These are phyloP conservation scores for Drusus annulatus DNA, from an alignment of 1,140 invertebrate species.

Conservation along the genomic window DNA sequence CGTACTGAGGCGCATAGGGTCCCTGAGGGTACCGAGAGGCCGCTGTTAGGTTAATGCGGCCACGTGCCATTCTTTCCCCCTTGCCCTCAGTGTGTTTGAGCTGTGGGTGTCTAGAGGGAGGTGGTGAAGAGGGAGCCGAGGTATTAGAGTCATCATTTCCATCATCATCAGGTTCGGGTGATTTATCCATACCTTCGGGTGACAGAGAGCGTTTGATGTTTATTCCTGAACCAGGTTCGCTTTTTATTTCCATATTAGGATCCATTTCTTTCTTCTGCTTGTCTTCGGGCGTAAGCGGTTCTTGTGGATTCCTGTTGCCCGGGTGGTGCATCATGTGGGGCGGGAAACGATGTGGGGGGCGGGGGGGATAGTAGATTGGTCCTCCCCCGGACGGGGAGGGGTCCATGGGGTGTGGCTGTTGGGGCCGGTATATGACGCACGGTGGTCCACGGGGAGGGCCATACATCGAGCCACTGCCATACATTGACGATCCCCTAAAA, in stretches of 20 bases:
- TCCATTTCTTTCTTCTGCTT: slow-evolving; percentile 45
- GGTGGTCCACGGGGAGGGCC: slow-evolving; percentile 54
- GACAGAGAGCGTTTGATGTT: slow-evolving; percentile 47
- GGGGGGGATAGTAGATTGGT: slow-evolving; percentile 61
- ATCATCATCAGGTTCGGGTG: slow-evolving; percentile 65
- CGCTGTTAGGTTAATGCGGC: slow-evolving; percentile 48
- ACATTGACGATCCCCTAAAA: slow-evolving; percentile 66
- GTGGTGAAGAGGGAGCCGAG: slow-evolving; percentile 53
- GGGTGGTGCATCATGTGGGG: slow-evolving; percentile 36
- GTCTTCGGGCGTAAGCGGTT: slow-evolving; percentile 1
- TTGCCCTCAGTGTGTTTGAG: slow-evolving; percentile 66
- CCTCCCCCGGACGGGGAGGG: slow-evolving; percentile 72
- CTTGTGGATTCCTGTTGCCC: neutral
- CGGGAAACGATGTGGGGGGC: slow-evolving; percentile 47
- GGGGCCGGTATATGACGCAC: slow-evolving; percentile 65
- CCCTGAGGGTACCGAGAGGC: slow-evolving; percentile 65
- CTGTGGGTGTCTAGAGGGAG: slow-evolving; percentile 43
- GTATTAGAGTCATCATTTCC: slow-evolving; percentile 59
- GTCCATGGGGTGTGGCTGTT: slow-evolving; percentile 70
- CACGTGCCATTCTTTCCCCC: slow-evolving; percentile 60
- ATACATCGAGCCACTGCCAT: slow-evolving; percentile 51
- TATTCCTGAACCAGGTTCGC: slow-evolving; percentile 17
- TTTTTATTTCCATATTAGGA: slow-evolving; percentile 16
- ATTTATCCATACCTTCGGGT: slow-evolving; percentile 60
- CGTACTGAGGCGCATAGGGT: slow-evolving; percentile 68